These are phyloP conservation scores for Eubasilissa regina DNA, from an alignment of 1,140 invertebrate species.

Conservation along the genomic window DNA sequence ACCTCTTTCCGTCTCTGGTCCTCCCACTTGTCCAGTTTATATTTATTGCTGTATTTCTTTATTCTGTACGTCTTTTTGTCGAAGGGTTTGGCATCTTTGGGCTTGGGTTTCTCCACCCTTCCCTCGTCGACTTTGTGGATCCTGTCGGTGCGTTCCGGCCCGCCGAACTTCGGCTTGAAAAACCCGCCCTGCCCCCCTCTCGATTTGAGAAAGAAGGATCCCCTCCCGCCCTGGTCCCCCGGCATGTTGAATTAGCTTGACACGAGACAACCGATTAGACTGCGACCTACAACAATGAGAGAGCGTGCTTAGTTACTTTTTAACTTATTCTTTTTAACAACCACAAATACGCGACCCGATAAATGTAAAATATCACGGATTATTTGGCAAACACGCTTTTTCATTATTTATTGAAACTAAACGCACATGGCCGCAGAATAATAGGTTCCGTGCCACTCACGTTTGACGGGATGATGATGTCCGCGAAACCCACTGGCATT, in stretches of 20 bases:
- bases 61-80: conserved; percentile 78
- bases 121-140: conserved; percentile 56
- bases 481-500: no score
- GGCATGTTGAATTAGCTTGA: conserved; percentile 28
- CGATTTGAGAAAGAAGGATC: neutral
- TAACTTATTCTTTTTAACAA: neutral
- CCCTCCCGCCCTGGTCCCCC: conserved; percentile 25
- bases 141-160: neutral
- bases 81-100: conserved; percentile 70
- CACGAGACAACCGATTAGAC: conserved; percentile 32
- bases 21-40: conserved; percentile 79
- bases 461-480: no score
- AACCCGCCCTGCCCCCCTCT: conserved; percentile 2
- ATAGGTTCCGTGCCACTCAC: no score
- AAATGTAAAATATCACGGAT: neutral
- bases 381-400: conserved; percentile 19
- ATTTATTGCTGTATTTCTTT: conserved; percentile 80
- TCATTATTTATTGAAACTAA: conserved; percentile 23
- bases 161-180: conserved; percentile 7
- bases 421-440: neutral
- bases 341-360: neutral
- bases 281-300: conserved; percentile 48
- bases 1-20: conserved; percentile 74
- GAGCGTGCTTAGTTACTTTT: conserved; percentile 35
- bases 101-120: conserved; percentile 51